phyloP scores from a whole-genome alignment of 1,140 invertebrate genomes.

The Polypedilum vanderplanki region DNA sequence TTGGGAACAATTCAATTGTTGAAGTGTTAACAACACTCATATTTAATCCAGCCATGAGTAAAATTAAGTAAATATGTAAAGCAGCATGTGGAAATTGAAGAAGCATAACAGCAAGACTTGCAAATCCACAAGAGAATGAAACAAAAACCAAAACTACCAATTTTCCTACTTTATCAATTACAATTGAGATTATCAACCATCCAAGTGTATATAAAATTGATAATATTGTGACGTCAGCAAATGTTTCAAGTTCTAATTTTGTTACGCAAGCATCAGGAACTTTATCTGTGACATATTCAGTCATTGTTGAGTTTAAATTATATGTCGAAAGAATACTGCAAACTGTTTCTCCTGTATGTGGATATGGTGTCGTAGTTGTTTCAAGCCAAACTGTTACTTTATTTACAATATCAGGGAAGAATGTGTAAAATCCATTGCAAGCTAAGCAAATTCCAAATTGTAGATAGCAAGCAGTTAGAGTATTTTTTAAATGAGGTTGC shows the following conservation, averaged over 20 bases:
- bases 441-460: slow-evolving; percentile 47
- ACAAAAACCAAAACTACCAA: not conserved
- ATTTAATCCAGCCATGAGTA: slow-evolving; percentile 34
- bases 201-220: too few relatives aligned
- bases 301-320: not conserved
- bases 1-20: slow-evolving; percentile 39
- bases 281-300: not conserved
- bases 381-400: slow-evolving; percentile 10
- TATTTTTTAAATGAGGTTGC: slow-evolving; percentile 39
- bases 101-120: slow-evolving; percentile 28
- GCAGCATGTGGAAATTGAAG: slow-evolving; percentile 31
- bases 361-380: slow-evolving; percentile 29
- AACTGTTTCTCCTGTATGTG: slow-evolving; percentile 30
- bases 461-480: slow-evolving; percentile 43
- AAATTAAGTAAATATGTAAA: slow-evolving; percentile 32
- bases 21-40: slow-evolving; percentile 36
- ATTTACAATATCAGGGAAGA: too few relatives aligned
- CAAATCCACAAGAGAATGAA: slow-evolving; percentile 22
- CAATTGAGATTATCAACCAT: slow-evolving; percentile 28
- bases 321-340: slow-evolving; percentile 33
- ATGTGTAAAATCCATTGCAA: slow-evolving; percentile 44
- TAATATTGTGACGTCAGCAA: too few relatives aligned
- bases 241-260: too few relatives aligned
- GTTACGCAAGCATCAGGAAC: not conserved
- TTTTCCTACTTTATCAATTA: slow-evolving; percentile 30